Percentiles rank a stretch among this genome's conserved stretches.
phyloP scores from a whole-genome alignment of 2,888 invertebrate genomes.

The Galerucella pusilla region DNA sequence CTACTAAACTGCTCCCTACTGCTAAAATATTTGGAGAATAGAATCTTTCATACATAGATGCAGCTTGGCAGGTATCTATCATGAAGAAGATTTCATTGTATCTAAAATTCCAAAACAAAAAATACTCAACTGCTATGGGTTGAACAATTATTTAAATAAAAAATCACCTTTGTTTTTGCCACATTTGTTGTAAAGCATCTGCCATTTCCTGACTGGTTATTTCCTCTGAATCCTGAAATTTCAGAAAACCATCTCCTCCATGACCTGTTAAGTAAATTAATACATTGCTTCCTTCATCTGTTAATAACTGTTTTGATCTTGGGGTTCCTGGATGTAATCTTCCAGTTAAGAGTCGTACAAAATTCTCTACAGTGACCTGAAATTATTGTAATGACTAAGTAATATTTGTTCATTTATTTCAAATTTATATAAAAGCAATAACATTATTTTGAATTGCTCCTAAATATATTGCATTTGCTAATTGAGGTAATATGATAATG shows the following conservation, averaged over 20 bases:
- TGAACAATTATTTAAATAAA: background rate
- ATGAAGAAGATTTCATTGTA: conserved; percentile 99
- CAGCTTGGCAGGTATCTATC: conserved; percentile 99
- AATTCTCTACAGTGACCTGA: conserved; percentile 97
- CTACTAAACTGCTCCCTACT: conserved; percentile 96
- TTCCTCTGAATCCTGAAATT: conserved; percentile 99
- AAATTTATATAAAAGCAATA: background rate
- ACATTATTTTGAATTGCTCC: background rate
- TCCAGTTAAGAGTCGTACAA: conserved; percentile 95
- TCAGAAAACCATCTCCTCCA: conserved; percentile 98
- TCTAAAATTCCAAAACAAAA: conserved; percentile 64
- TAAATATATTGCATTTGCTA: background rate
- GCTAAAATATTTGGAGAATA: conserved; percentile 98
- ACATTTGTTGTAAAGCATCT: conserved; percentile 99
- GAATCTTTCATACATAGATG: conserved; percentile 97
- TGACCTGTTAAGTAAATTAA: conserved; percentile 96
- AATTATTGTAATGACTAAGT: conserved; percentile 11
- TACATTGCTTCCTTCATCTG: conserved; percentile 97
- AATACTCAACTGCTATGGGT: background rate
- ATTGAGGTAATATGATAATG: conserved; percentile 1
- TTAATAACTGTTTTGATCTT: conserved; percentile 91
- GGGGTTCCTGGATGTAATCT: conserved; percentile 93
- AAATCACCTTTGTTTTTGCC: conserved; percentile 93
- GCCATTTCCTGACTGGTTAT: conserved; percentile 98
- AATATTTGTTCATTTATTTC: background rate